Percentiles rank a stretch among this genome's conserved stretches.
phyloP scores from a whole-genome alignment of 92 coral and sea anemone species.

The Epizoanthus rinbou region DNA sequence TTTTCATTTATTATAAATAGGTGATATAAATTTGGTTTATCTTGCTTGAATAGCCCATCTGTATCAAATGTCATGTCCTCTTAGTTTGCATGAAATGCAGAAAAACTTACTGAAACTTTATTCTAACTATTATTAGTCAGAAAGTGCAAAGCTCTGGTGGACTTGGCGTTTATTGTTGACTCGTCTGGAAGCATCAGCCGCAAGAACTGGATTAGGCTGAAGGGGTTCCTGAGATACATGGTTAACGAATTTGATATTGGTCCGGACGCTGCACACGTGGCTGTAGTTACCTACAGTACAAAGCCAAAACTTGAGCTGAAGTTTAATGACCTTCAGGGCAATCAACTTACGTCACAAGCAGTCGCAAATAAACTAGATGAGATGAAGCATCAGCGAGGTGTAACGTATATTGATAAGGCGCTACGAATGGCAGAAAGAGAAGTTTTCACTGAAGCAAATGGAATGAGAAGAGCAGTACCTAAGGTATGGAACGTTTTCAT shows the following conservation, averaged over 20 bases:
- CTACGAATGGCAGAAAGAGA: conserved; percentile 34
- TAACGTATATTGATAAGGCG: conserved; percentile 34
- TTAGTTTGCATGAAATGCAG: neutral
- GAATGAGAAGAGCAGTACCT: conserved; percentile 17
- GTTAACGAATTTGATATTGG: conserved; percentile 29
- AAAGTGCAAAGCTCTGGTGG: conserved; percentile 31
- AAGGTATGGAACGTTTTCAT: conserved; percentile 2
- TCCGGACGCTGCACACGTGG: conserved; percentile 26
- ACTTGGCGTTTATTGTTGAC: conserved; percentile 30
- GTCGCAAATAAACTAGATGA: neutral
- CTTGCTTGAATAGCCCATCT: no score
- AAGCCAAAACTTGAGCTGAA: conserved; percentile 25
- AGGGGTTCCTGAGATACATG: conserved; percentile 30
- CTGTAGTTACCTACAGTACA: conserved; percentile 23
- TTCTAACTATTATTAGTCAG: conserved; percentile 23
- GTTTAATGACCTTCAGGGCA: conserved; percentile 33
- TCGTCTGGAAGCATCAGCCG: conserved; percentile 39
- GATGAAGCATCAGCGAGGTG: conserved; percentile 35
- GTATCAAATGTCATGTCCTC: neutral
- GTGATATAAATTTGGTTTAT: no score
- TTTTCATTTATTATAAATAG: no score
- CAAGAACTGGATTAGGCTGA: conserved; percentile 20
- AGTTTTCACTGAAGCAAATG: conserved; percentile 7
- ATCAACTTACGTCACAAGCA: conserved; percentile 28
- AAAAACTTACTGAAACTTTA: neutral